A percentile compares a stretch with the other conserved stretches of the same genome.
These are phyloP conservation scores for Dryas iulia DNA, from an alignment of 1,140 invertebrate species.

Conservation along the genomic window DNA sequence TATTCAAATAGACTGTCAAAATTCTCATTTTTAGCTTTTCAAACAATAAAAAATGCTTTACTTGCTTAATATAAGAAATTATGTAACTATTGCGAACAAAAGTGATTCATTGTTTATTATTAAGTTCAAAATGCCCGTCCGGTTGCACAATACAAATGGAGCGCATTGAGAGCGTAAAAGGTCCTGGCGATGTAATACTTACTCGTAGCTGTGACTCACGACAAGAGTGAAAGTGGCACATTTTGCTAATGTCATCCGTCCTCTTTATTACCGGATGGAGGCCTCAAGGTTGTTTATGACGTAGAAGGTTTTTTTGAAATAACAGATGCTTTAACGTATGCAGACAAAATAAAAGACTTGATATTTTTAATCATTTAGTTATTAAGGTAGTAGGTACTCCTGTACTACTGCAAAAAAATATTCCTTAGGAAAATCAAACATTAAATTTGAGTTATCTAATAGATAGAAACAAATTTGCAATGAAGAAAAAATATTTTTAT, in stretches of 20 bases:
- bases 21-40: neutral
- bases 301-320: neutral
- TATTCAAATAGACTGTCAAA: neutral
- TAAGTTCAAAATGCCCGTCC: constrained; percentile 31
- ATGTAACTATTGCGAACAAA: neutral
- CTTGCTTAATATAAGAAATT: neutral
- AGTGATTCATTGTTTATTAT: constrained; percentile 11
- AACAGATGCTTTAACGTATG: neutral
- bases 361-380: neutral
- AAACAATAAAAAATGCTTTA: neutral
- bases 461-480: too few species aligned
- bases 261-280: constrained; percentile 18
- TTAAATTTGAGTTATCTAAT: too few species aligned
- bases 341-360: neutral
- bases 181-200: constrained; percentile 60
- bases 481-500: too few species aligned
- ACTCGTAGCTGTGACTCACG: constrained; percentile 51
- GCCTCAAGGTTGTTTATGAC: constrained; percentile 9
- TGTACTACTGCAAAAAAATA: too few species aligned
- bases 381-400: neutral
- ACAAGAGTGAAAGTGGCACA: constrained; percentile 68
- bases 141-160: constrained; percentile 50
- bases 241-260: constrained; percentile 37
- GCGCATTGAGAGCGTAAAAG: constrained; percentile 49
- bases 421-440: too few species aligned